These are phyloP conservation scores for Hyalella azteca DNA, from an alignment of 2,888 invertebrate species.

Conservation along the genomic window DNA sequence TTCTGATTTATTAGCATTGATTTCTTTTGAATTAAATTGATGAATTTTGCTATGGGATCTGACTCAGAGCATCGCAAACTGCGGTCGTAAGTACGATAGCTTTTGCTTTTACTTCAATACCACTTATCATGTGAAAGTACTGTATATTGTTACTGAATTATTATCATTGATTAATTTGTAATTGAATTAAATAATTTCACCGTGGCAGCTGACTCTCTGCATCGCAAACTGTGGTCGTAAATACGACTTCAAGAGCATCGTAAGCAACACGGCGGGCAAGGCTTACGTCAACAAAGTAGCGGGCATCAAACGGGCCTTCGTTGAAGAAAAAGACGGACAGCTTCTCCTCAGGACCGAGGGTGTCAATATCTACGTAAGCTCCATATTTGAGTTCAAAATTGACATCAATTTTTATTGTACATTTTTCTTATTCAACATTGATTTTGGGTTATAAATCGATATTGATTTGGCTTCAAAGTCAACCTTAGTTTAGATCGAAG, in stretches of 20 bases:
- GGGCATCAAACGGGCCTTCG: slow-evolving; percentile 83
- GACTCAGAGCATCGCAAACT: slow-evolving; percentile 68
- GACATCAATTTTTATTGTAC: no score
- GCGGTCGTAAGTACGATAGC: slow-evolving; percentile 71
- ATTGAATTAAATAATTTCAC: slow-evolving; percentile 45
- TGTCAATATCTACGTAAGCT: slow-evolving; percentile 81
- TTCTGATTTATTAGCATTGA: no score
- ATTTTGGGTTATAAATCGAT: no score
- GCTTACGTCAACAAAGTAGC: slow-evolving; percentile 81
- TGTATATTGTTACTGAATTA: no score
- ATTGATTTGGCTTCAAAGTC: no score
- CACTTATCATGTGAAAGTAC: no score
- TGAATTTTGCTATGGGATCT: slow-evolving; percentile 59
- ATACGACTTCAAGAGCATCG: slow-evolving; percentile 77
- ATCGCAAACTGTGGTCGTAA: slow-evolving; percentile 69
- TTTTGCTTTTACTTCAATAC: no score
- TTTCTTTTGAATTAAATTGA: no score
- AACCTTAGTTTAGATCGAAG: no score
- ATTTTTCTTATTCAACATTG: no score
- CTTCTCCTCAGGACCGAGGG: slow-evolving; percentile 90
- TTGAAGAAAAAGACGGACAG: slow-evolving; percentile 67
- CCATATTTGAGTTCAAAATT: no score
- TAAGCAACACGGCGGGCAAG: slow-evolving; percentile 74
- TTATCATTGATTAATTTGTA: no score
- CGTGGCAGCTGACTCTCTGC: slow-evolving; percentile 65